These are phyloP conservation scores for Eupithecia abbreviata DNA, from an alignment of 2,888 invertebrate species.

Conservation along the genomic window DNA sequence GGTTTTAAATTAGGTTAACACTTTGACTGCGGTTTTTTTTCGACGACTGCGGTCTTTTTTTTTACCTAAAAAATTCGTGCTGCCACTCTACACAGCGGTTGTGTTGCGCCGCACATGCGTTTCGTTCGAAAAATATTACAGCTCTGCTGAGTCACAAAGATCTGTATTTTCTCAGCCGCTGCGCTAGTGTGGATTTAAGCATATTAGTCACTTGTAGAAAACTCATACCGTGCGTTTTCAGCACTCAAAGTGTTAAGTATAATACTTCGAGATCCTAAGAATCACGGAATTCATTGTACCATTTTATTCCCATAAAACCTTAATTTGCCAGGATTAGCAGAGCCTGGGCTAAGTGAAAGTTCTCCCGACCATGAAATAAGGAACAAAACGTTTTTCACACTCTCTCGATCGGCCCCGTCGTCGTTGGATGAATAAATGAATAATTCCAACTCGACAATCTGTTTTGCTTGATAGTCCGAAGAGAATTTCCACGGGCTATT, in stretches of 20 bases:
- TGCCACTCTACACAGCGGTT: too few relatives aligned
- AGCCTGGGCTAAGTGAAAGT: conserved; percentile 36
- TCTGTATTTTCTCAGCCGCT: too few relatives aligned
- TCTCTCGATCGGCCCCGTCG: conserved; percentile 36
- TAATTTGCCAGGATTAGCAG: conserved; percentile 39
- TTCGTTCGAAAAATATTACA: too few relatives aligned
- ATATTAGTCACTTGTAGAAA: too few relatives aligned
- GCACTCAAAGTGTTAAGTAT: too few relatives aligned
- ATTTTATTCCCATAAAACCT: conserved; percentile 21
- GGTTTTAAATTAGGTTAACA: conserved; percentile 1
- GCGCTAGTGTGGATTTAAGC: too few relatives aligned
- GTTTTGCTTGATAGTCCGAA: conserved; percentile 23
- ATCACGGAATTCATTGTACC: conserved; percentile 1
- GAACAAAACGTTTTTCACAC: conserved; percentile 47
- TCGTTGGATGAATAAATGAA: conserved; percentile 40
- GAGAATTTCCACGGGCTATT: conserved; percentile 15
- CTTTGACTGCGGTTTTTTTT: too few relatives aligned
- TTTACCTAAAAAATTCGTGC: too few relatives aligned
- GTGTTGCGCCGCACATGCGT: too few relatives aligned
- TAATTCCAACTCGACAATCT: conserved; percentile 28
- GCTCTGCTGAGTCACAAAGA: too few relatives aligned
- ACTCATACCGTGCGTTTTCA: too few relatives aligned
- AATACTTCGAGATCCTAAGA: background rate
- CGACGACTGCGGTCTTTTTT: too few relatives aligned
- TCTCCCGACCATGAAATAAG: conserved; percentile 53